These are phyloP conservation scores for Paralichthys olivaceus DNA, from an alignment of 2,113 vertebrate species.

Conservation along the genomic window DNA sequence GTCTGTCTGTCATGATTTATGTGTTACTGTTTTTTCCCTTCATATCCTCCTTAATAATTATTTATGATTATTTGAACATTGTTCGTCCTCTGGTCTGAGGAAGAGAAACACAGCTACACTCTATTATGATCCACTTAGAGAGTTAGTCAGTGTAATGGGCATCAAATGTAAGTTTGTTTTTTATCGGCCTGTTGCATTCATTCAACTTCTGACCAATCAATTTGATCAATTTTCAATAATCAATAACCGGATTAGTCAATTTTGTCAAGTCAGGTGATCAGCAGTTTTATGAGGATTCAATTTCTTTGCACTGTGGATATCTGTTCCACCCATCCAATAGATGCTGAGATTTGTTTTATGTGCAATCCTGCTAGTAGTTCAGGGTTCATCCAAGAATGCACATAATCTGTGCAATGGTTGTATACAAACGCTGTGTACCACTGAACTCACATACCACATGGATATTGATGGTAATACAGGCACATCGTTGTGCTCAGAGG, in stretches of 20 bases:
- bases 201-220: conserved; percentile 60
- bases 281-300: not conserved
- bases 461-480: not conserved
- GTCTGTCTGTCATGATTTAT: conserved; percentile 1
- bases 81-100: conserved; percentile 21
- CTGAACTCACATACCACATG: no score
- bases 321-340: not conserved
- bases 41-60: conserved; percentile 17
- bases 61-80: conserved; percentile 20
- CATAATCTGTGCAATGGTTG: no score
- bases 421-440: no score
- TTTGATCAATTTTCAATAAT: conserved; percentile 48
- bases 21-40: not conserved
- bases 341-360: not conserved
- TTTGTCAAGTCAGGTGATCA: conserved; percentile 6
- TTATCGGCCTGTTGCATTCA: conserved; percentile 39
- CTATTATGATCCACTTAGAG: not conserved
- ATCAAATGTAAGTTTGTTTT: conserved; percentile 63
- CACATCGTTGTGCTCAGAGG: not conserved
- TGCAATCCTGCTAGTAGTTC: not conserved
- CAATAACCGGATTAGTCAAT: conserved; percentile 17
- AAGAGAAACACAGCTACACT: conserved; percentile 13
- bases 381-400: not conserved
- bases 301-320: not conserved
- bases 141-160: conserved; percentile 34